These are phyloP conservation scores for Scaptomyza pallida DNA, from an alignment of 1,140 invertebrate genomes.

Conservation along the genomic window DNA sequence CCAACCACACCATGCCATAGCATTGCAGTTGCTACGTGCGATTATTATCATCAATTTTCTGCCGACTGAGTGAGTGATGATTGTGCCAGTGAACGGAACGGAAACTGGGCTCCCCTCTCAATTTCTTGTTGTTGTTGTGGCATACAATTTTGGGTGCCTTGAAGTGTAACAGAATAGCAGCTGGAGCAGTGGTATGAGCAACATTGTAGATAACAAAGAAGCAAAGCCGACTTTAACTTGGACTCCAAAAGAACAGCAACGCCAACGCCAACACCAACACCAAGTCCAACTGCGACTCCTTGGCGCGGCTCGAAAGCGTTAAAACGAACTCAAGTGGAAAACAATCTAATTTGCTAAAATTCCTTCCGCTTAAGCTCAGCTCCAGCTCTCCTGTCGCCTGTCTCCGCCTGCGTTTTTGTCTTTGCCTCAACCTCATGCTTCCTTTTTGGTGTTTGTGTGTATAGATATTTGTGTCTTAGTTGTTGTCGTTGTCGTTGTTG, in stretches of 20 bases:
- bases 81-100: slow-evolving; percentile 53
- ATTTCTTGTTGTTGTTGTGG: slow-evolving; percentile 12
- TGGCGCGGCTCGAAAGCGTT: slow-evolving; percentile 61
- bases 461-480: slow-evolving; percentile 33
- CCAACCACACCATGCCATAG: neutral
- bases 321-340: slow-evolving; percentile 84
- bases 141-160: slow-evolving; percentile 49
- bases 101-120: slow-evolving; percentile 34
- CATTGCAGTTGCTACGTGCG: slow-evolving; percentile 53
- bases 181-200: no score
- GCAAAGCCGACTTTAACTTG: slow-evolving; percentile 5
- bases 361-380: slow-evolving; percentile 65
- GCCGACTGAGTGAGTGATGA: slow-evolving; percentile 74
- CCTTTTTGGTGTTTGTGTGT: slow-evolving; percentile 27
- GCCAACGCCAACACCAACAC: slow-evolving; percentile 4
- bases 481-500: slow-evolving; percentile 1
- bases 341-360: slow-evolving; percentile 84
- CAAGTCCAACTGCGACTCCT: slow-evolving; percentile 24
- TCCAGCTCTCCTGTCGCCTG: slow-evolving; percentile 18
- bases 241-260: neutral
- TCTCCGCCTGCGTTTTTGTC: neutral
- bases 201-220: slow-evolving; percentile 10
- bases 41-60: slow-evolving; percentile 82
- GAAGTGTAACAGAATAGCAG: slow-evolving; percentile 24
- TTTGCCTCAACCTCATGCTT: neutral